Base-by-base conservation (phyloP, 2,888 invertebrate genomes). In the Rhodophaea formosa region DNA sequence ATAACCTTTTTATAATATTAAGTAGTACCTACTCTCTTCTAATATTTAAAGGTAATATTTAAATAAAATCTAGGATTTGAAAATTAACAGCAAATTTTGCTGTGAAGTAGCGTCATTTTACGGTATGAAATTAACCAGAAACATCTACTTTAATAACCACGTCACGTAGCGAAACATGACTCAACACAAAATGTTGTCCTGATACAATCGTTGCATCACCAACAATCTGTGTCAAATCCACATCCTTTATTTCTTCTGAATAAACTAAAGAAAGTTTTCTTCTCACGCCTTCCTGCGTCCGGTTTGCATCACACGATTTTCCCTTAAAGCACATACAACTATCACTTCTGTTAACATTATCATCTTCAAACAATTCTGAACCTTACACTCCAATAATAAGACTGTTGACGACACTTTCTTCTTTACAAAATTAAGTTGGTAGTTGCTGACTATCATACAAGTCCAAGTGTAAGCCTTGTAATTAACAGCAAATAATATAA, bases 291-390 rank as follows among this genome's bases (percentile, higher is more conserved):
- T 80, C 84, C 82, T 80, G 83, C 74, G 83, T 88, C 87, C 88
- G 86, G 87, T 85, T 88, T 75, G 80, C 80, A 82, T 85, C 80
- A 78, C 74, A 72, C 76, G 82, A 83, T 86, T 88, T 88, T 87
- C 86, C 83, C 86, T 85, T 81, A 80, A 77, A 80, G 72, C 75
- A 69, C 72, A 72, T 70, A 65, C 57, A n/a, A 60, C 61, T 61
- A 55, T 62, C 59, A 47, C 15, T 55, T 7, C 56, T 47, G n/a
- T 52, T 32, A 35, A 32, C 52, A 32, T 45, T 60, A 7, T 1
- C 14, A 35, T 17, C 55, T 2, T 17, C 30, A 58, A 35, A 7
- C 63, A 23, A 78, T 61, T 64, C 39, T 58, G 30, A 62, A 66
- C 74, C 62, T 59, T 79, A 77, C 43, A 0, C 0, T 29, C 8